Percentiles rank a stretch among this genome's conserved stretches.
phyloP scores from a whole-genome alignment of 2,797 vertebrate genomes.

The Liasis olivaceus region DNA sequence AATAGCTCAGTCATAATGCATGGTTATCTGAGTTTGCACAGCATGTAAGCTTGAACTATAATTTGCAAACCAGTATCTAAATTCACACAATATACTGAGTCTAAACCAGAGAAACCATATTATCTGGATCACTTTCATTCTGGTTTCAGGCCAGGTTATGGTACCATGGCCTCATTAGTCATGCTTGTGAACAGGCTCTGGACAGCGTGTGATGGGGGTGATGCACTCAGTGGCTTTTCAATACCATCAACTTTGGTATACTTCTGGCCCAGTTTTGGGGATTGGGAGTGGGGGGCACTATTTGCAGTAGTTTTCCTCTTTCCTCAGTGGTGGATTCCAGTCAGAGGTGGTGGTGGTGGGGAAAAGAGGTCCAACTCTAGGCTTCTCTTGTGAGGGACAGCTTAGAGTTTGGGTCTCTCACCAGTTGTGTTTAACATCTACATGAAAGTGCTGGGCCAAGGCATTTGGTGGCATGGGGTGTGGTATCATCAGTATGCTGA shows the following conservation, averaged over 20 bases:
- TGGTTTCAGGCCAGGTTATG: neutral
- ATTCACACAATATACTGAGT: neutral
- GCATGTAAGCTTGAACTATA: neutral
- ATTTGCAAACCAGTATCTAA: neutral
- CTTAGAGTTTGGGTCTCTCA: neutral
- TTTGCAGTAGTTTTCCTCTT: neutral
- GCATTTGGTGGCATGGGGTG: neutral
- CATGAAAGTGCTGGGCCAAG: neutral
- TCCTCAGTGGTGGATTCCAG: neutral
- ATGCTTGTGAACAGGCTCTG: neutral
- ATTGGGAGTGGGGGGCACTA: neutral
- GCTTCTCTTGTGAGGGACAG: neutral
- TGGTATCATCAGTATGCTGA: neutral
- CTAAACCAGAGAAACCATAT: neutral
- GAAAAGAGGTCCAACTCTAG: neutral
- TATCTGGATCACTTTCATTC: neutral
- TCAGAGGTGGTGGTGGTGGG: neutral
- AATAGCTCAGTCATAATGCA: neutral
- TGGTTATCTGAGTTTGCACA: neutral
- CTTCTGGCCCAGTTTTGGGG: neutral
- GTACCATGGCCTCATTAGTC: neutral
- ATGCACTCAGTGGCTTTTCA: neutral
- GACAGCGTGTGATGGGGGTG: neutral
- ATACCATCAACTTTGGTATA: neutral
- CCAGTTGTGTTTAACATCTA: neutral